Percentiles rank a stretch among this genome's conserved stretches.
phyloP scores from a whole-genome alignment of 2,797 vertebrate genomes.

The Melanotaenia maccullochi region DNA sequence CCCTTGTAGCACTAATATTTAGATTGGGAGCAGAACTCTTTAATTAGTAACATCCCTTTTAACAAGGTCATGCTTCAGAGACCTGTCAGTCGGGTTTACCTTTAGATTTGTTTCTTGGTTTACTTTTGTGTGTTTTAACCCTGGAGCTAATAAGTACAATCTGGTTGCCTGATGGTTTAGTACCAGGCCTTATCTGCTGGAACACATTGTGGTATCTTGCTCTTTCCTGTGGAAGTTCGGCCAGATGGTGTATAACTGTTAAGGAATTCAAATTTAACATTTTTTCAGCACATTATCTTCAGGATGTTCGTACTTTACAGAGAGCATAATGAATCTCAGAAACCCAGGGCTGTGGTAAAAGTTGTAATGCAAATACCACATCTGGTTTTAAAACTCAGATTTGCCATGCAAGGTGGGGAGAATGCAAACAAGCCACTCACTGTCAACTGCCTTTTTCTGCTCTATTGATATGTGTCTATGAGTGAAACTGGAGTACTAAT shows the following conservation, averaged over 20 bases:
- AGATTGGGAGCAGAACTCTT: conserved; percentile 51
- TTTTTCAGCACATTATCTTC: conserved; percentile 13
- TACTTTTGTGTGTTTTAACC: conserved; percentile 36
- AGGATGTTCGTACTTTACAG: conserved; percentile 30
- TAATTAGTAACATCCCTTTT: conserved; percentile 61
- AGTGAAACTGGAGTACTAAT: conserved; percentile 13
- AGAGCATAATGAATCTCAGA: conserved; percentile 17
- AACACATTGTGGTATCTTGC: conserved; percentile 39
- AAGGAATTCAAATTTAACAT: conserved; percentile 36
- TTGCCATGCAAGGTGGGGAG: conserved; percentile 31
- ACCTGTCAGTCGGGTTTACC: conserved; percentile 25
- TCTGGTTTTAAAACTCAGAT: conserved; percentile 30
- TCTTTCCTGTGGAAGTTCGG: conserved; percentile 35
- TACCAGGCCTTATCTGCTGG: conserved; percentile 49
- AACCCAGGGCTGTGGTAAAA: conserved; percentile 10
- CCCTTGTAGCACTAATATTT: conserved; percentile 75
- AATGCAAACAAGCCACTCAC: conserved; percentile 29
- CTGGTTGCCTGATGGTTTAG: conserved; percentile 30
- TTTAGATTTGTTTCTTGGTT: conserved; percentile 32
- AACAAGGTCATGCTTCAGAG: conserved; percentile 32
- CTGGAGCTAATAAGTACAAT: conserved; percentile 38
- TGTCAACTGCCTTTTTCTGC: conserved; percentile 30
- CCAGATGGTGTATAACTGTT: conserved; percentile 24
- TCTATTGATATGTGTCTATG: conserved; percentile 1
- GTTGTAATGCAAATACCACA: conserved; percentile 15